A percentile compares a stretch with the other conserved stretches of the same genome.
These are phyloP conservation scores for Bujurquina vittata DNA, from an alignment of 2,113 vertebrate genomes.

Conservation along the genomic window DNA sequence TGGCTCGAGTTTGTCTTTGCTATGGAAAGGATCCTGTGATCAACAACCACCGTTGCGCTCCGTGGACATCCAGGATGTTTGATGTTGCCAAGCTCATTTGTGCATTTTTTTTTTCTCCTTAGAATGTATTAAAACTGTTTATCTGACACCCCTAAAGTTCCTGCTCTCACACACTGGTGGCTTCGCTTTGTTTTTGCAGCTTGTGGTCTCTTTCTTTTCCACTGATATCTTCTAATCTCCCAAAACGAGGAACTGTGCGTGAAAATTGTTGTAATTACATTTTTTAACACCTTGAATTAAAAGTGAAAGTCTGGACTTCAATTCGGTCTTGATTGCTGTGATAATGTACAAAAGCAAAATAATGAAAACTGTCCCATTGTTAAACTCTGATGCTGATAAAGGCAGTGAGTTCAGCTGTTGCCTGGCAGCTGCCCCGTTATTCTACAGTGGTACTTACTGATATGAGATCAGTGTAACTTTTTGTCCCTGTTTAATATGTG, in stretches of 20 bases:
- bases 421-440: background rate
- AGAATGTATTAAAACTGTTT: background rate
- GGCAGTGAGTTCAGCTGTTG: background rate
- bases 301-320: background rate
- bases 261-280: rapidly evolving
- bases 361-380: background rate
- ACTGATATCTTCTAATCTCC: background rate
- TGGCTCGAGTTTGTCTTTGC: background rate
- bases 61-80: background rate
- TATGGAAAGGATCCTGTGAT: slow-evolving; percentile 6
- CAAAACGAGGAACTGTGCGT: background rate
- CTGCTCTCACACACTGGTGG: background rate
- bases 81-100: background rate
- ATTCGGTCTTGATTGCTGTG: background rate
- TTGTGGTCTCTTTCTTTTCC: background rate
- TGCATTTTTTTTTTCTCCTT: background rate
- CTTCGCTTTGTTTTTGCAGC: background rate
- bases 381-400: background rate
- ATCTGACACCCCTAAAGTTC: slow-evolving; percentile 3
- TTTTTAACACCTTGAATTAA: background rate
- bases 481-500: background rate
- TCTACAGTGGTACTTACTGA: background rate
- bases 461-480: background rate
- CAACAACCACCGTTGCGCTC: background rate
- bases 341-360: background rate